Base-by-base conservation (phyloP, 2,113 vertebrate species). In the Xenopus borealis region DNA sequence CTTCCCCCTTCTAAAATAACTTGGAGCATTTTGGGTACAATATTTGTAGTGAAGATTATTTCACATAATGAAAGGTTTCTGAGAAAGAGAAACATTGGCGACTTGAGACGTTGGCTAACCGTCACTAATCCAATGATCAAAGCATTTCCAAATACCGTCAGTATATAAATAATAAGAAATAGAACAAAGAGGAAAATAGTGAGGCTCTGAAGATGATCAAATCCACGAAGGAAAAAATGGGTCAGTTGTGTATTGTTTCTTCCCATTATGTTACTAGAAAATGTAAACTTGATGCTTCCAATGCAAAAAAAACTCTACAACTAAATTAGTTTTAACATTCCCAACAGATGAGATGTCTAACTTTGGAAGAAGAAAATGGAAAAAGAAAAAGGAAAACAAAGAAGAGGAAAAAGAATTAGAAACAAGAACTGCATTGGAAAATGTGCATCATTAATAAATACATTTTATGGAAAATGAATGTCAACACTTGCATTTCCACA, bases 1-100 rank as follows among this genome's bases (percentile, higher is more conserved):
- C 11, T 4, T 12, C 12, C 14, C 12, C 47, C 47, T 50, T 50
- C 14, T 12, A 50, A 50, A 11, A 50, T 50, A 50, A 12, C 47
- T 4, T 12, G 47, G 11, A 59, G 10, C 57, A 59, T 59, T 4
- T 18, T 8, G 17, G 57, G 57, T 12, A 20, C 17, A 11, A 18
- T 59, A 59, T 19, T 59, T n/a, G 57, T 59, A 10, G 57, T 18
- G n/a, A 59, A 17, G 10, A 19, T n/a, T 1, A 19, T 59, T 16
- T 59, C 57, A 18, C n/a, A 59, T 16, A 59, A 3, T 0, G 72
- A 78, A 19, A 78, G 79, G 61, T 79, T 80, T 61, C 79, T 71
- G 71, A 80, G 68, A 11, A 80, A 30, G 6, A 78, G 12, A 9
- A 80, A 82, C 78, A 82, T 75, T 0, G 78, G 81, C 3, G 23